A percentile compares a stretch with the other conserved stretches of the same genome.
These are phyloP conservation scores for Grantiella picta DNA, from an alignment of 2,113 vertebrate genomes.

Conservation along the genomic window DNA sequence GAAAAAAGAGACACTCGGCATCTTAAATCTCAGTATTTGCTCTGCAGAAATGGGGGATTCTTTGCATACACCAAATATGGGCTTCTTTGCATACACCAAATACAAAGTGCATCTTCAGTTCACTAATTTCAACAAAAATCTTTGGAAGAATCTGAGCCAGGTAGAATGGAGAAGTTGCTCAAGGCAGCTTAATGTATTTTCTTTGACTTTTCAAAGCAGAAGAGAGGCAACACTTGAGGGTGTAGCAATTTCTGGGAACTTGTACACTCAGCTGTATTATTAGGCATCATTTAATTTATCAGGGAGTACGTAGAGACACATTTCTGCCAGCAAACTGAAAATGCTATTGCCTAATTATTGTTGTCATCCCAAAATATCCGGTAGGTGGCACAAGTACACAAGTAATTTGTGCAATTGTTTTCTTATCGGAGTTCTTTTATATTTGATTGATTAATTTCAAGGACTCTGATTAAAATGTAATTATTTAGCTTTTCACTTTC, in stretches of 20 bases:
- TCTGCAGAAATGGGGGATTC: background rate
- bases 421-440: constrained; percentile 56
- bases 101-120: background rate
- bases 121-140: background rate
- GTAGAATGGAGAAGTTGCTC: background rate
- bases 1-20: background rate
- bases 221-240: background rate
- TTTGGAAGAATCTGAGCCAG: background rate
- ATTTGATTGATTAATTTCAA: background rate
- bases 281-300: background rate
- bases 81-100: too few species aligned
- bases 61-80: background rate
- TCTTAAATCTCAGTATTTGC: background rate
- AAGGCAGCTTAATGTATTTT: background rate
- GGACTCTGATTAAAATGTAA: background rate
- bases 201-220: background rate
- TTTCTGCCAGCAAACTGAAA: background rate
- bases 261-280: background rate
- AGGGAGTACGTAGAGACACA: background rate
- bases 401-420: background rate
- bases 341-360: background rate
- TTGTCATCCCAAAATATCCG: background rate
- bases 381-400: constrained; percentile 21
- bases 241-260: background rate
- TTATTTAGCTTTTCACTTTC: background rate